phyloP scores from a whole-genome alignment of 1,140 invertebrate species.

The Caligus rogercresseyi region DNA sequence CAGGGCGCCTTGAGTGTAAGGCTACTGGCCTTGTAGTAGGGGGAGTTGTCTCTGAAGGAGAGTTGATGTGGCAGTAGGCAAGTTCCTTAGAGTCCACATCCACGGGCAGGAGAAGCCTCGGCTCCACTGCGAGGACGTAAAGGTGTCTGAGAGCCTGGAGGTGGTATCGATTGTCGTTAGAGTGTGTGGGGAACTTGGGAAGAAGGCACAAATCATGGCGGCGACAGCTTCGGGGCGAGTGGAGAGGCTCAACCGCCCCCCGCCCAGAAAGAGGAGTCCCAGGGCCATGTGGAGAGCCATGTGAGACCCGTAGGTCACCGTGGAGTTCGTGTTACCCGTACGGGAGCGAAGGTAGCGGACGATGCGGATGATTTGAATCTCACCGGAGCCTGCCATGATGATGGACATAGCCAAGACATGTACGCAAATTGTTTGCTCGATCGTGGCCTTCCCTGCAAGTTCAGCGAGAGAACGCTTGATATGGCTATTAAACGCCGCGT shows the following conservation, averaged over 20 bases:
- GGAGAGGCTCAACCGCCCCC: slow-evolving; percentile 66
- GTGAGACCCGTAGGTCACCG: slow-evolving; percentile 68
- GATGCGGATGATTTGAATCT: slow-evolving; percentile 63
- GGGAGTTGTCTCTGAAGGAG: slow-evolving; percentile 35
- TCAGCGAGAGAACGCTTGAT: slow-evolving; percentile 41
- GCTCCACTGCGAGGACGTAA: slow-evolving; percentile 80
- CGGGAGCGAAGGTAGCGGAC: slow-evolving; percentile 59
- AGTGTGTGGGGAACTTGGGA: slow-evolving; percentile 93
- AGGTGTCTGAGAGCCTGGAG: slow-evolving; percentile 85
- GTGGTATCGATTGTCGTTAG: slow-evolving; percentile 88
- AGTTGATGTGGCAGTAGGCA: slow-evolving; percentile 41
- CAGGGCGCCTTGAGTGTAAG: slow-evolving; percentile 55
- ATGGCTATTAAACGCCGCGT: slow-evolving; percentile 18
- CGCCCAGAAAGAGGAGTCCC: slow-evolving; percentile 81
- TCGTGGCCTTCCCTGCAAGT: slow-evolving; percentile 66
- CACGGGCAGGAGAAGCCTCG: slow-evolving; percentile 61
- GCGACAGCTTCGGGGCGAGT: slow-evolving; percentile 66
- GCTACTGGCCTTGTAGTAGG: slow-evolving; percentile 34
- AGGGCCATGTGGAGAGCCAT: slow-evolving; percentile 84
- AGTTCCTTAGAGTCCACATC: slow-evolving; percentile 58
- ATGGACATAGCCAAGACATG: slow-evolving; percentile 59
- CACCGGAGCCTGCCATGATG: slow-evolving; percentile 82
- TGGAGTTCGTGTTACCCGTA: slow-evolving; percentile 31
- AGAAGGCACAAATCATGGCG: slow-evolving; percentile 73
- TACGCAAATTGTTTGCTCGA: slow-evolving; percentile 73